A percentile compares a stretch with the other conserved stretches of the same genome.
phyloP scores from a whole-genome alignment of 2,113 vertebrate genomes.

The Numenius arquata region DNA sequence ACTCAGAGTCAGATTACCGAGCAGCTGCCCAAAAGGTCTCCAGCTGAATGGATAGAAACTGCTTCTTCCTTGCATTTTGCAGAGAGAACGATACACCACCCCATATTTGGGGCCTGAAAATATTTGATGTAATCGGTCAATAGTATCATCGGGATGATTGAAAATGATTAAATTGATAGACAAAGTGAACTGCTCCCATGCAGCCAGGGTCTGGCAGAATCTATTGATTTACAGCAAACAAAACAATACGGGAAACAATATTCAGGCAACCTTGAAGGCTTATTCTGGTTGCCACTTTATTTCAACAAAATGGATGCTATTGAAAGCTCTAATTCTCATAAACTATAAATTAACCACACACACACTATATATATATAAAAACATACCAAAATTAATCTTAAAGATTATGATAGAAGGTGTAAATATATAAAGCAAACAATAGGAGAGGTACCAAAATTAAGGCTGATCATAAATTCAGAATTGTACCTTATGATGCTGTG shows the following conservation, averaged over 20 bases:
- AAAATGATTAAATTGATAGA: neutral
- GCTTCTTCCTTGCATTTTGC: neutral
- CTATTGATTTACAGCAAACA: neutral
- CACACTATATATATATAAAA: too few species aligned
- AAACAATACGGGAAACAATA: neutral
- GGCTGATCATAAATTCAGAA: neutral
- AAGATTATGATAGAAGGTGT: neutral
- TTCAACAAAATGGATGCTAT: neutral
- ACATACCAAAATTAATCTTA: neutral
- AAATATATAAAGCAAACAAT: neutral
- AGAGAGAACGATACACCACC: fast-evolving
- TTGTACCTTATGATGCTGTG: neutral
- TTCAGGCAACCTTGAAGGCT: neutral
- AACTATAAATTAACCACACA: neutral
- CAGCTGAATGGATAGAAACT: neutral
- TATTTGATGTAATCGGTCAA: neutral
- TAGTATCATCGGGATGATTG: neutral
- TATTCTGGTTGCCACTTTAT: neutral
- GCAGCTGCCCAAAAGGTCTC: neutral
- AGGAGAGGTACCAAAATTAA: neutral
- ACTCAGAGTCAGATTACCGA: neutral
- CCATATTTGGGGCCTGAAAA: neutral
- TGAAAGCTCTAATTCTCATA: neutral
- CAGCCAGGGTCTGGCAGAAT: neutral
- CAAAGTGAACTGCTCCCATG: neutral